phyloP scores from a whole-genome alignment of 2,888 invertebrate species.

The Synergus gifuensis region DNA sequence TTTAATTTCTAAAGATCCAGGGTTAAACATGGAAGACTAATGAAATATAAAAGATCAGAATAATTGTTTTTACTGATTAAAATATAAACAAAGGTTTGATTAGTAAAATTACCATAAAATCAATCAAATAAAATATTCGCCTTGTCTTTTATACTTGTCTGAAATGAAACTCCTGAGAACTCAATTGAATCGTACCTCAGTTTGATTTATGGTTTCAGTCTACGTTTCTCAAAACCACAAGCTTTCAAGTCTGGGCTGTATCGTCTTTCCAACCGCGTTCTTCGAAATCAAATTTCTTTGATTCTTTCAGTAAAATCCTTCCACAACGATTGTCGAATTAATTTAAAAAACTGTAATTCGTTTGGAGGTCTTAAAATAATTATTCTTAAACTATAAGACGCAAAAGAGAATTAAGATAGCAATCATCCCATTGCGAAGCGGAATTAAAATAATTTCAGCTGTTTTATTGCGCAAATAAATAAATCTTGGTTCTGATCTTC shows the following conservation, averaged over 20 bases:
- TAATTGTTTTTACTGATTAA: neutral
- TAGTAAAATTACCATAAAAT: too few species aligned
- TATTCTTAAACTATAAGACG: neutral
- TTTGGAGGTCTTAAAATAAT: neutral
- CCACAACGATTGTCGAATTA: neutral
- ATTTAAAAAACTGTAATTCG: neutral
- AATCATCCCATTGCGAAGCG: too few species aligned
- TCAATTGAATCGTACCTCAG: neutral
- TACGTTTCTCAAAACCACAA: neutral
- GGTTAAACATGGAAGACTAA: neutral
- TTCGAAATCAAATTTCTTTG: neutral
- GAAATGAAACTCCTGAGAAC: constrained; percentile 5
- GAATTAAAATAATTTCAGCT: too few species aligned
- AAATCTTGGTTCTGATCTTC: too few species aligned
- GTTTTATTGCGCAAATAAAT: too few species aligned
- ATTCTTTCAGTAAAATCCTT: neutral
- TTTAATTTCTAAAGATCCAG: neutral
- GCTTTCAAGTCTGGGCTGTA: neutral
- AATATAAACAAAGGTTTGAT: neutral
- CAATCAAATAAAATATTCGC: too few species aligned
- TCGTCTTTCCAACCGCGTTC: neutral
- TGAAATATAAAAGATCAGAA: neutral
- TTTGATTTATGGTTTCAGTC: neutral
- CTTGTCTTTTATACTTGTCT: too few species aligned
- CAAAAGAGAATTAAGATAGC: too few species aligned